These are phyloP conservation scores for Drosophila kuntzei DNA, from an alignment of 2,888 invertebrate species.

Conservation along the genomic window DNA sequence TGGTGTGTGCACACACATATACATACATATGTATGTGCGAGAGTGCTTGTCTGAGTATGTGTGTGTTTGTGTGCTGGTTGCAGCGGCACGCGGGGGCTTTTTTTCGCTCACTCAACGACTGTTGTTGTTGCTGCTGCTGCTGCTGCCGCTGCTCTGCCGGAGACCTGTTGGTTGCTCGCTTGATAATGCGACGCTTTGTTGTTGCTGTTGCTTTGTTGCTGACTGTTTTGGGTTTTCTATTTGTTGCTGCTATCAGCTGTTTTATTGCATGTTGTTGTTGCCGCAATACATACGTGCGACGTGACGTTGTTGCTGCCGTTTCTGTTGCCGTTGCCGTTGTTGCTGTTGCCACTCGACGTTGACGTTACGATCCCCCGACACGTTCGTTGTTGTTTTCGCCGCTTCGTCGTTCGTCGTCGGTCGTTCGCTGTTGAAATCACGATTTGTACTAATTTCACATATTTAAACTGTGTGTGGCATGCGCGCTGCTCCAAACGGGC, in stretches of 20 bases:
- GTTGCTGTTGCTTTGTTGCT: conserved; percentile 41
- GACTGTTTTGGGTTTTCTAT: conserved; percentile 70
- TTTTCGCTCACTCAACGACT: conserved; percentile 64
- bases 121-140: conserved; percentile 29
- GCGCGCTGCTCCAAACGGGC: conserved; percentile 81
- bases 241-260: conserved; percentile 78
- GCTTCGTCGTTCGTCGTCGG: conserved; percentile 82
- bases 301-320: conserved; percentile 53
- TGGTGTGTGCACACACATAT: conserved; percentile 24
- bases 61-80: conserved; percentile 49
- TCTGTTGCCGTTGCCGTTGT: conserved; percentile 47
- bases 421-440: conserved; percentile 86
- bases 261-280: conserved; percentile 76
- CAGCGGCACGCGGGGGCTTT: conserved; percentile 79
- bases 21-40: conserved; percentile 22
- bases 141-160: conserved; percentile 58
- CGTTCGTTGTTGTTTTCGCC: conserved; percentile 65
- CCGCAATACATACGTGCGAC: conserved; percentile 70
- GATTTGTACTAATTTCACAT: conserved; percentile 86
- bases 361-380: conserved; percentile 70
- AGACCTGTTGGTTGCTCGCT: conserved; percentile 78
- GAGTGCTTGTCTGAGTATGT: conserved; percentile 26
- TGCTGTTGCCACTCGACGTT: conserved; percentile 59
- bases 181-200: conserved; percentile 77
- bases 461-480: conserved; percentile 85